These are phyloP conservation scores for Onychomys arenicola DNA, from an alignment of 2,797 vertebrate genomes.

Conservation along the genomic window DNA sequence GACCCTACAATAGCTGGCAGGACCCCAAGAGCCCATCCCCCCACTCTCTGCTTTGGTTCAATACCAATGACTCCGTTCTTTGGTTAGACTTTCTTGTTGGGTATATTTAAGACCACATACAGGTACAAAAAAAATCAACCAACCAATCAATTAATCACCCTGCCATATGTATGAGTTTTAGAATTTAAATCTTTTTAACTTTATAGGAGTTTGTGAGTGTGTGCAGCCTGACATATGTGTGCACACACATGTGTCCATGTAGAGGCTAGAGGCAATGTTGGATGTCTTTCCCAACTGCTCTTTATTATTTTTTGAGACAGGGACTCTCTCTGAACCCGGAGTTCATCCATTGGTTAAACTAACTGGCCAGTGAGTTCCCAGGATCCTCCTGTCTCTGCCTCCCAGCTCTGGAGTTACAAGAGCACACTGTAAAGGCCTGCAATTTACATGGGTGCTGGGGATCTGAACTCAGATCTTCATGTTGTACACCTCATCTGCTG, in stretches of 20 bases:
- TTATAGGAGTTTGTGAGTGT: background rate
- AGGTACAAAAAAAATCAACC: background rate
- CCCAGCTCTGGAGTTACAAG: background rate
- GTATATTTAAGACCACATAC: background rate
- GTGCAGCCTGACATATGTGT: background rate
- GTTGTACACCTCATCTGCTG: background rate
- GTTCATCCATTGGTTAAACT: background rate
- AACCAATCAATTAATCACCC: no score
- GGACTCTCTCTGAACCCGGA: background rate
- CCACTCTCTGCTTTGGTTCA: background rate
- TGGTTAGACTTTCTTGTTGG: background rate
- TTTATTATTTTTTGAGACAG: background rate
- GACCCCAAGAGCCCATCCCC: background rate
- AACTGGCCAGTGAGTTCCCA: background rate
- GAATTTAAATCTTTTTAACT: background rate
- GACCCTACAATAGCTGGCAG: no score
- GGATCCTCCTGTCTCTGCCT: background rate
- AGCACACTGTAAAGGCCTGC: background rate
- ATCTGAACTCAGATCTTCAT: background rate
- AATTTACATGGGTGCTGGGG: background rate
- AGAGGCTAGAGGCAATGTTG: background rate
- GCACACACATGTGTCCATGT: background rate
- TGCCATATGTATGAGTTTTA: background rate
- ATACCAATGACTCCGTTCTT: background rate
- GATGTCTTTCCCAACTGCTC: background rate